Evolutionary conservation across 2,888 invertebrate species (phyloP).

Genomic region (Eilema sororculum): DNA sequence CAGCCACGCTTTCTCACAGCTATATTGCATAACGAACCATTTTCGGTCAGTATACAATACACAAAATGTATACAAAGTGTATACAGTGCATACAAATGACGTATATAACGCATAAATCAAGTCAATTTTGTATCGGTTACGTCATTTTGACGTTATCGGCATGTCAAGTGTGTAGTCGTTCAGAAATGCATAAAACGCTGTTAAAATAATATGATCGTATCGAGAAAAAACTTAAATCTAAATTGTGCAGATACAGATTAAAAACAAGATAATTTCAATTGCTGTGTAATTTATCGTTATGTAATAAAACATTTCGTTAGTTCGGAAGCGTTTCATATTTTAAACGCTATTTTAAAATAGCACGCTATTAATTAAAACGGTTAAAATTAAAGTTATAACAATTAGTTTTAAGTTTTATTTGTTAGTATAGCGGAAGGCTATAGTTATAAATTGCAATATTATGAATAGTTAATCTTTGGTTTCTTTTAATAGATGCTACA

Average conservation of each 20-base stretch:
- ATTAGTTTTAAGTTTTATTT: neutral
- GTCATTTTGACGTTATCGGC: conserved; percentile 24
- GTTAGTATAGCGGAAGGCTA: no score
- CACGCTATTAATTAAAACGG: neutral
- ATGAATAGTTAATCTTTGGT: no score
- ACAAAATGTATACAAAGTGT: conserved; percentile 26
- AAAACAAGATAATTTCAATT: neutral
- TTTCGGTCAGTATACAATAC: conserved; percentile 28
- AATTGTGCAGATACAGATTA: neutral
- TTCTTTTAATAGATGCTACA: no score
- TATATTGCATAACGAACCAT: conserved; percentile 38
- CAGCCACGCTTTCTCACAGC: conserved; percentile 52
- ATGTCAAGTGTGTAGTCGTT: neutral
- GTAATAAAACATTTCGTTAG: neutral
- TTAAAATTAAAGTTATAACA: neutral
- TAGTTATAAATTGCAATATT: no score
- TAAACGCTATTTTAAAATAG: neutral
- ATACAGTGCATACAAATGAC: conserved; percentile 37
- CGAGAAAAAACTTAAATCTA: neutral
- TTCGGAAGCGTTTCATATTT: neutral
- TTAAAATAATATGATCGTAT: neutral
- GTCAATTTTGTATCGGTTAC: conserved; percentile 28
- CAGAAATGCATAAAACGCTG: neutral
- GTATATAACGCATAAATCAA: conserved; percentile 23
- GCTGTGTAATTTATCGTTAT: neutral